phyloP scores from a whole-genome alignment of 2,797 vertebrate genomes.

The Phaenicophaeus curvirostris region DNA sequence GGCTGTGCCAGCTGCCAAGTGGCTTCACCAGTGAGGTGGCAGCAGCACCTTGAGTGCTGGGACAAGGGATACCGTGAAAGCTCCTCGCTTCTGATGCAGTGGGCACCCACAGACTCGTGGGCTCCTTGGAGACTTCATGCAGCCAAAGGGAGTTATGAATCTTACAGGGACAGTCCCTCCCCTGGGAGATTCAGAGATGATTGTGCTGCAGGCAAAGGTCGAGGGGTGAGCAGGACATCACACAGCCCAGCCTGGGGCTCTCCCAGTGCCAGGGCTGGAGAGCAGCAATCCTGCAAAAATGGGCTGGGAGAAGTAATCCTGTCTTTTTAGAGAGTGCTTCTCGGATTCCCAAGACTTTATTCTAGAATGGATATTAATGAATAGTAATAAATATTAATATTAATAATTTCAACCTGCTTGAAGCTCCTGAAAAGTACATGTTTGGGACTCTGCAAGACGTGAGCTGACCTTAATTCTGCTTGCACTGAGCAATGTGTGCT shows the following conservation, averaged over 20 bases:
- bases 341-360: background rate
- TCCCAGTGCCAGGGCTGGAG: background rate
- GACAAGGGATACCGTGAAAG: accelerated
- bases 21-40: accelerated
- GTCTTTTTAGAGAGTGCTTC: background rate
- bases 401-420: background rate
- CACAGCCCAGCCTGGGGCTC: background rate
- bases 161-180: background rate
- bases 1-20: background rate
- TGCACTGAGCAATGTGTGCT: background rate
- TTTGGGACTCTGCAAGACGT: background rate
- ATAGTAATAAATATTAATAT: constrained; percentile 27
- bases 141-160: background rate
- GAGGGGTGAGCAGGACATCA: accelerated
- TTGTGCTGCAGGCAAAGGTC: background rate
- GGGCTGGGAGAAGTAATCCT: background rate
- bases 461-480: background rate
- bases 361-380: background rate
- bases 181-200: too few species aligned
- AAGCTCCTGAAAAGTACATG: background rate
- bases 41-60: accelerated
- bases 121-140: accelerated
- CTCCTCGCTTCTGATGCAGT: accelerated
- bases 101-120: background rate
- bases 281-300: background rate